These are phyloP conservation scores for Laspeyria flexula DNA, from an alignment of 2,888 invertebrate genomes.

Conservation along the genomic window DNA sequence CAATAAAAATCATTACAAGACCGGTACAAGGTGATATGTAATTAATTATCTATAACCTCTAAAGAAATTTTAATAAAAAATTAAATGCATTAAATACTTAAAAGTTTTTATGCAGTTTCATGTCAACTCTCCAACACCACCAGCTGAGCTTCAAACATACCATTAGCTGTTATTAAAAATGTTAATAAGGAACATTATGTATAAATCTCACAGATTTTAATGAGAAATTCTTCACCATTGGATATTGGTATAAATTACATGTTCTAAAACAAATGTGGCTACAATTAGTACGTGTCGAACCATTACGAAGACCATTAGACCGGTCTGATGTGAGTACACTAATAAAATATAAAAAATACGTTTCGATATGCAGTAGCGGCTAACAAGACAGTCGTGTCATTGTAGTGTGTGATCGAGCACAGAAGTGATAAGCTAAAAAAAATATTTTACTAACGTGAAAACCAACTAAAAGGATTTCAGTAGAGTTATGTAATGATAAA, in stretches of 20 bases:
- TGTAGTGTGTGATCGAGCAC: slow-evolving; percentile 32
- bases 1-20: too few relatives aligned
- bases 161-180: slow-evolving; percentile 14
- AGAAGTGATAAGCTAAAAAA: slow-evolving; percentile 6
- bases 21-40: too few relatives aligned
- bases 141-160: not conserved
- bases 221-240: slow-evolving; percentile 27
- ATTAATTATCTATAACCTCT: too few relatives aligned
- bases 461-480: too few relatives aligned
- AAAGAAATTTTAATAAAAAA: too few relatives aligned
- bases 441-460: too few relatives aligned
- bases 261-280: slow-evolving; percentile 32
- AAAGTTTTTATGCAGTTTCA: not conserved
- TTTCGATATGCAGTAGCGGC: slow-evolving; percentile 46
- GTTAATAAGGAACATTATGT: slow-evolving; percentile 6
- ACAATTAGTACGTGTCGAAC: slow-evolving; percentile 54
- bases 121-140: slow-evolving; percentile 2
- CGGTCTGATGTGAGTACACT: slow-evolving; percentile 36
- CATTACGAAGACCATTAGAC: slow-evolving; percentile 51
- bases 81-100: too few relatives aligned
- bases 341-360: slow-evolving; percentile 47
- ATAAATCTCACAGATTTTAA: slow-evolving; percentile 28
- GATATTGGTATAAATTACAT: slow-evolving; percentile 28
- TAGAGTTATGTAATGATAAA: too few relatives aligned
- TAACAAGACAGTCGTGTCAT: slow-evolving; percentile 40